Percentiles rank a stretch among this genome's conserved stretches.
Conservation (phyloP, 2,797 vertebrate genomes). For the Rhabdophis nuchalis region DNA sequence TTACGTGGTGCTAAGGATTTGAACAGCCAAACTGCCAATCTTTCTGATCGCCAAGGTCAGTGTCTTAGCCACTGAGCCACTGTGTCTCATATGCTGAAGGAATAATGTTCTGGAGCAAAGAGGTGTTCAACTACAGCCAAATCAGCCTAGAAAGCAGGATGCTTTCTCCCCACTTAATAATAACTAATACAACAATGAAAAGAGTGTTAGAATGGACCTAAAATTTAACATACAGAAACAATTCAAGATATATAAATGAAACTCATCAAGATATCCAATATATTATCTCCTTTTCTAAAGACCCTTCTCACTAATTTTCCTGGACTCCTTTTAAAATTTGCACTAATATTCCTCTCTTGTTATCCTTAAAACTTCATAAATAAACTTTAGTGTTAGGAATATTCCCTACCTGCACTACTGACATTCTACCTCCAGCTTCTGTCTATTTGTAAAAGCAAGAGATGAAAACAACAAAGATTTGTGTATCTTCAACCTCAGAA, state of each 20-base stretch:
- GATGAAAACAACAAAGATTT: background rate
- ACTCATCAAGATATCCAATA: constrained; percentile 39
- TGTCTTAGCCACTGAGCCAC: too few relatives aligned
- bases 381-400: constrained; percentile 39
- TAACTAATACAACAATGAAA: background rate
- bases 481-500: background rate
- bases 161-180: background rate
- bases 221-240: background rate
- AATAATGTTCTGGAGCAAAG: background rate
- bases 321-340: constrained; percentile 30
- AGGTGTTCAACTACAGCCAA: background rate
- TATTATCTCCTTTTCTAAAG: background rate
- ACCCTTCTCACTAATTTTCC: background rate
- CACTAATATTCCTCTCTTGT: constrained; percentile 26
- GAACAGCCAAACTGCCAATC: too few relatives aligned
- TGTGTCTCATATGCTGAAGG: background rate
- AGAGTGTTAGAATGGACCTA: background rate
- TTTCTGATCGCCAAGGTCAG: too few relatives aligned
- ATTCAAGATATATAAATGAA: background rate
- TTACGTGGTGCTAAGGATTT: too few relatives aligned
- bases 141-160: background rate
- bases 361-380: constrained; percentile 25
- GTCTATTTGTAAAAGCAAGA: constrained; percentile 37
- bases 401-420: background rate
- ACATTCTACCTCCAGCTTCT: constrained; percentile 35